Percentiles rank a stretch among this genome's conserved stretches.
These are phyloP conservation scores for Parotia lawesii DNA, from an alignment of 2,113 vertebrate genomes.

Conservation along the genomic window DNA sequence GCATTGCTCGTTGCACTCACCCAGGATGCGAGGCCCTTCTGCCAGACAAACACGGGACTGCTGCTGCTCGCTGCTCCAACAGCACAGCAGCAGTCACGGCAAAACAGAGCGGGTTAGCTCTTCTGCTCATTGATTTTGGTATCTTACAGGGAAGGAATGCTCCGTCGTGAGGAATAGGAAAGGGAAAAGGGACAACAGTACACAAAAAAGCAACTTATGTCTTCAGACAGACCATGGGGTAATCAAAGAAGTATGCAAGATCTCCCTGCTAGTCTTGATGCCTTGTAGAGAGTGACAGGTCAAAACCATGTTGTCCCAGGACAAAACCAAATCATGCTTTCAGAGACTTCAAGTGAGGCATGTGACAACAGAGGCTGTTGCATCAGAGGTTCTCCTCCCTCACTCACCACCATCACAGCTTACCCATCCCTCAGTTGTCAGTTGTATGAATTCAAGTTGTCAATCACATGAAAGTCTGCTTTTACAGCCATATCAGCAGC, in stretches of 20 bases:
- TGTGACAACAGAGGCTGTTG: neutral
- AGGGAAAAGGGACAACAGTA: neutral
- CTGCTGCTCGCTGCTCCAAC: neutral
- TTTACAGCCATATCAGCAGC: conserved; percentile 19
- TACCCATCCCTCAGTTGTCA: conserved; percentile 23
- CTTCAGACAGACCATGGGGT: neutral
- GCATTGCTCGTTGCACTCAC: neutral
- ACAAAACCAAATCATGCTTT: neutral
- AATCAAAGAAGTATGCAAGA: neutral
- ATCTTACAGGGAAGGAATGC: neutral
- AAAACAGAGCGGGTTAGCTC: neutral
- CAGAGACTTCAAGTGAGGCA: neutral
- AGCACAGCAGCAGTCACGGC: neutral
- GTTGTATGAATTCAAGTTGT: conserved; percentile 1
- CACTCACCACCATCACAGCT: conserved; percentile 26
- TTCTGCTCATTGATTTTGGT: neutral
- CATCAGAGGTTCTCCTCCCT: neutral
- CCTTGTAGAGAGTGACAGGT: neutral
- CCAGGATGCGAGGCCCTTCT: neutral
- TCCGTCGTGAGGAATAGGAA: neutral
- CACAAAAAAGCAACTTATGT: neutral
- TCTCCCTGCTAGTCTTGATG: neutral
- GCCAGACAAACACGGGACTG: neutral
- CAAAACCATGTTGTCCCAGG: neutral
- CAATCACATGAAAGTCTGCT: neutral